Evolutionary conservation across 1,140 invertebrate species (phyloP), one percentile per base, ranked within the genome.

Genomic region (Habropoda laboriosa): DNA sequence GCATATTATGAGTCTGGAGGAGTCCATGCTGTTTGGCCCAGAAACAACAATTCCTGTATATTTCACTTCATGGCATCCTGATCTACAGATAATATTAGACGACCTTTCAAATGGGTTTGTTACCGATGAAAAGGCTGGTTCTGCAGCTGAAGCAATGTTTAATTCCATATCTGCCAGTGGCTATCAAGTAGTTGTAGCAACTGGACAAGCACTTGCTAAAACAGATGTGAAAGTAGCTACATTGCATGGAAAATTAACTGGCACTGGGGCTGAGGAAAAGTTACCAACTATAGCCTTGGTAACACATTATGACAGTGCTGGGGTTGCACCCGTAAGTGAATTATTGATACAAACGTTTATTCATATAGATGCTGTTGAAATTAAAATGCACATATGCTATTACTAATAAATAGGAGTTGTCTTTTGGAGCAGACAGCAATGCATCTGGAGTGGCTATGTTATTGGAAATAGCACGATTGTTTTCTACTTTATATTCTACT

Each of bases 221-320:
- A 93, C 95, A 77, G 97, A 99, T 86, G 95, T 96, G 67, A 97
- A 97, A 91, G 94, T 98, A 47, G 94, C 96, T 6, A 97, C 96
- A 45, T 93, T 98, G 73, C 95, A 99, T 93, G 98, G 97, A 27
- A 97, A 98, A 91, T 93, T 99, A 60, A 93, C 96, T 63, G 97
- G 97, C 0, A 95, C 95, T 87, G 97, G 97, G 74, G 93, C 94
- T 16, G 96, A 96, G 88, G 96, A 96, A 78, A 97, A 97, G 92
- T 93, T 95, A 82, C 97, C 98, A 45, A 98, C 97, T 18, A 96
- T 99, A 81, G 95, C 97, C 2, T 93, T 99, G 82, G 97, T 98
- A 27, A 97, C 98, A 7, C 97, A 99, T 94, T 98, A 99, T 89
- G 98, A 99, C 90, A 96, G 97, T 40, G 96, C 96, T 90, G 97